Conservation (phyloP, 2,797 vertebrate genomes). For the Takifugu rubripes region DNA sequence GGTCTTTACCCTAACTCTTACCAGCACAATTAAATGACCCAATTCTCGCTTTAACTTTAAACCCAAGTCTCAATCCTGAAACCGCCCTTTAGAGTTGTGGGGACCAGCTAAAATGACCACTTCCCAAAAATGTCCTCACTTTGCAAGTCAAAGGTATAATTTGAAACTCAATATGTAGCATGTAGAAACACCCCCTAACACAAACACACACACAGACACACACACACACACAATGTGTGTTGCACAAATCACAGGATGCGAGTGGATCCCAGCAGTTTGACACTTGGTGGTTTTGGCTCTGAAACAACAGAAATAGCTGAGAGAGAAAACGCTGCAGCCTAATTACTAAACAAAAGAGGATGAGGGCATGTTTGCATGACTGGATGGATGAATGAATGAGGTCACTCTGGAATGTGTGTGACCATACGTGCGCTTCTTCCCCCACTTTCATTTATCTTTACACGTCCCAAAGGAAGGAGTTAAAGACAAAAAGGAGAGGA, state of each 20-base stretch:
- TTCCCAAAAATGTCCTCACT: too few relatives aligned
- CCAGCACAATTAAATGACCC: too few relatives aligned
- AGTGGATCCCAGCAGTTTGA: slow-evolving; percentile 9
- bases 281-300: slow-evolving; percentile 16
- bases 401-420: slow-evolving; percentile 54
- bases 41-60: too few relatives aligned
- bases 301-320: slow-evolving; percentile 39
- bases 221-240: slow-evolving; percentile 1
- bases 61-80: too few relatives aligned
- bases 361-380: slow-evolving; percentile 38
- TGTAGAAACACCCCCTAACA: neutral
- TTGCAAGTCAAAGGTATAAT: too few relatives aligned
- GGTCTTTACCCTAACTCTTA: too few relatives aligned
- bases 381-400: slow-evolving; percentile 50
- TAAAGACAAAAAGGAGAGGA: slow-evolving; percentile 7
- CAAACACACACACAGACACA: slow-evolving; percentile 5
- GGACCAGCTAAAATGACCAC: too few relatives aligned
- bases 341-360: slow-evolving; percentile 57
- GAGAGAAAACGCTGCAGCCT: slow-evolving; percentile 40
- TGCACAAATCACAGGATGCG: slow-evolving; percentile 3
- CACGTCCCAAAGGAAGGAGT: slow-evolving; percentile 4
- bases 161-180: too few relatives aligned
- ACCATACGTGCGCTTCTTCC: slow-evolving; percentile 10
- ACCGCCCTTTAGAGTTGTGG: too few relatives aligned
- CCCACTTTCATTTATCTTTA: slow-evolving; percentile 34